Conservation (phyloP, 2,888 invertebrate species). For the Lithosia quadra region DNA sequence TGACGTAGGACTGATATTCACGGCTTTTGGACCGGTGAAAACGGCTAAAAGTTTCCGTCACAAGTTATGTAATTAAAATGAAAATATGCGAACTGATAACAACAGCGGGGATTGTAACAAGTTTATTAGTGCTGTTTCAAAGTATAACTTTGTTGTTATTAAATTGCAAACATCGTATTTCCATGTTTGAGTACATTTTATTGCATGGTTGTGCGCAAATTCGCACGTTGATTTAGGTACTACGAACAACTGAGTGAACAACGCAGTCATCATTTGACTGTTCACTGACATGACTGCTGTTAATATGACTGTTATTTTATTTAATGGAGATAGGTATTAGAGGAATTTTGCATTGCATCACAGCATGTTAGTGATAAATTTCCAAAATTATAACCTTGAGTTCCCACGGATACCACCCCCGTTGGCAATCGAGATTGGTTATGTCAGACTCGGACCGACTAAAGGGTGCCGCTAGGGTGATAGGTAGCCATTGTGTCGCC, state of each 20-base stretch:
- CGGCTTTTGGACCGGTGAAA: conserved; percentile 1
- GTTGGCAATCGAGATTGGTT: too few relatives aligned
- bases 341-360: too few relatives aligned
- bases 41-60: neutral
- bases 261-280: neutral
- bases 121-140: conserved; percentile 38
- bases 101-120: conserved; percentile 24
- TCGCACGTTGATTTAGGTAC: conserved; percentile 39
- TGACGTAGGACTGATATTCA: neutral
- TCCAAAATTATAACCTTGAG: too few relatives aligned
- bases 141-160: conserved; percentile 41
- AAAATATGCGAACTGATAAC: conserved; percentile 35
- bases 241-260: conserved; percentile 28
- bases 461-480: too few relatives aligned
- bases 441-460: too few relatives aligned
- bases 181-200: conserved; percentile 47
- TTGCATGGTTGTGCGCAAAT: conserved; percentile 42
- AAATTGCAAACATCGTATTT: conserved; percentile 42
- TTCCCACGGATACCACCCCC: too few relatives aligned
- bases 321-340: too few relatives aligned
- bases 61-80: conserved; percentile 6
- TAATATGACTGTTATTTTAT: too few relatives aligned
- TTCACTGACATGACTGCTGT: neutral
- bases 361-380: too few relatives aligned
- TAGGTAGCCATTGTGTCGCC: too few relatives aligned